A percentile compares a stretch with the other conserved stretches of the same genome.
phyloP scores from a whole-genome alignment of 2,113 vertebrate genomes.

The Dolichallabes microphthalmus region DNA sequence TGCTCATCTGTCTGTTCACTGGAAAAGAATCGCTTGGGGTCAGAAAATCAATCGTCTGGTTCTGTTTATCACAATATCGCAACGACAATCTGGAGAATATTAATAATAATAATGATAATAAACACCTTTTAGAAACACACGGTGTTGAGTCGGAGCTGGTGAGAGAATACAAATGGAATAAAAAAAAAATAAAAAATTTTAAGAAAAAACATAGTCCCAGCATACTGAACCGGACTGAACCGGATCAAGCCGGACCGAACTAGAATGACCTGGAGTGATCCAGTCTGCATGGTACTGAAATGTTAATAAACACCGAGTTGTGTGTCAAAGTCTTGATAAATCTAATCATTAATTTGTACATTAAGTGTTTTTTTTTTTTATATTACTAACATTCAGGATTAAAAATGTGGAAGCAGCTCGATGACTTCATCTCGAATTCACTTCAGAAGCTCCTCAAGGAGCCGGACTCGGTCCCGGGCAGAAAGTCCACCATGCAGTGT shows the following conservation, averaged over 20 bases:
- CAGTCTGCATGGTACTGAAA: neutral
- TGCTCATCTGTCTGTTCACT: neutral
- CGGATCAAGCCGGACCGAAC: neutral
- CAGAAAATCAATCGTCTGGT: neutral
- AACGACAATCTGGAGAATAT: no score
- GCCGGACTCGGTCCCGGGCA: neutral
- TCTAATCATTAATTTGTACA: conserved; percentile 16
- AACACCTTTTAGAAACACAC: neutral
- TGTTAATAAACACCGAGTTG: neutral
- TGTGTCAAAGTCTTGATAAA: neutral
- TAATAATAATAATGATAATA: no score
- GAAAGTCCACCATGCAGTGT: conserved; percentile 31
- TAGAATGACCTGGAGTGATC: no score
- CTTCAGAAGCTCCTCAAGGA: neutral
- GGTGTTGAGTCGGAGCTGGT: neutral
- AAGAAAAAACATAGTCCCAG: neutral
- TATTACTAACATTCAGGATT: conserved; percentile 39
- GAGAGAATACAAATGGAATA: neutral
- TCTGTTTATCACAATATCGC: neutral
- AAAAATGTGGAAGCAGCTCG: conserved; percentile 33
- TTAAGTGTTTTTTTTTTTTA: conserved; percentile 8
- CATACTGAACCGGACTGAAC: neutral
- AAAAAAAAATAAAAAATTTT: neutral
- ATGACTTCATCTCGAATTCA: conserved; percentile 1
- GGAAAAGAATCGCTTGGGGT: no score